These are phyloP conservation scores for Halcyon badia DNA, from an alignment of 2,797 vertebrate species.

Conservation along the genomic window DNA sequence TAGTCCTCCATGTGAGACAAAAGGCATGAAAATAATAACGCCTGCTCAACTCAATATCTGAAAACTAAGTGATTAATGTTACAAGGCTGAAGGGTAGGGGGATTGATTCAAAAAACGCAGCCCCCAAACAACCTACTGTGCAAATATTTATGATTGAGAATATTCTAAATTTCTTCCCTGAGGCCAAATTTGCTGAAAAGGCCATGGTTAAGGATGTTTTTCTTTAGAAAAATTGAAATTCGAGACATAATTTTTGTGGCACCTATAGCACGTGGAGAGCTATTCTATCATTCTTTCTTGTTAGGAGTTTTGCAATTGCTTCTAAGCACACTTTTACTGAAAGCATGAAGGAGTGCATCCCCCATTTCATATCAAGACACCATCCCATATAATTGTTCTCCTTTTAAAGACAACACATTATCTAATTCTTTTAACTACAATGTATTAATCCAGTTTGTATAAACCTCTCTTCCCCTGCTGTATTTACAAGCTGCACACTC, in stretches of 20 bases:
- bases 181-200: not conserved
- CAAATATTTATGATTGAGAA: not conserved
- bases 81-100: not conserved
- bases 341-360: not conserved
- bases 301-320: not conserved
- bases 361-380: not conserved
- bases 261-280: not conserved
- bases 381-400: not conserved
- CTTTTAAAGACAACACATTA: not conserved
- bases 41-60: not conserved
- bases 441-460: not conserved
- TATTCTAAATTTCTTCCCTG: not conserved
- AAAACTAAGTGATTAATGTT: not conserved
- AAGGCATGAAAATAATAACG: not conserved
- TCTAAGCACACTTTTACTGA: not conserved
- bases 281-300: not conserved
- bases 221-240: not conserved
- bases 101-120: not conserved
- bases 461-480: not conserved
- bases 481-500: not conserved
- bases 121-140: not conserved
- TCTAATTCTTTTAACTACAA: not conserved
- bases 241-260: not conserved
- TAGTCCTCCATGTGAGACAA: not conserved
- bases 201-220: not conserved